Evolutionary conservation across 2,113 vertebrate species (phyloP).

Genomic region (Tichodroma muraria): DNA sequence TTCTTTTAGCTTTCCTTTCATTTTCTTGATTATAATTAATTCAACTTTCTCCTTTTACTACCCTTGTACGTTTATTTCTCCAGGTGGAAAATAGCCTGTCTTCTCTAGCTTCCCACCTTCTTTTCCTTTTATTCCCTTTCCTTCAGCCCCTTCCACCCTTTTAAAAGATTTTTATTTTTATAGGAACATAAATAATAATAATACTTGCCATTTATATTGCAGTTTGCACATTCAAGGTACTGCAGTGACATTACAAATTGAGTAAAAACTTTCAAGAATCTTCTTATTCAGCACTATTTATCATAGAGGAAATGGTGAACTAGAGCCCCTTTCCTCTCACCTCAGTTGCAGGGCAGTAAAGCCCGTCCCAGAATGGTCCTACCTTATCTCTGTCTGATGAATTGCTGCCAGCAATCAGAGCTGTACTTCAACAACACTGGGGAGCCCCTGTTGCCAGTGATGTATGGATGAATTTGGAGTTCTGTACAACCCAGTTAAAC

Average conservation of each 20-base stretch:
- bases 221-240: neutral
- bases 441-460: neutral
- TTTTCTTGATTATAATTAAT: neutral
- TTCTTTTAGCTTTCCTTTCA: neutral
- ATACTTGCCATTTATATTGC: neutral
- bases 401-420: neutral
- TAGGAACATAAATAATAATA: constrained; percentile 21
- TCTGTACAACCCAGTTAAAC: neutral
- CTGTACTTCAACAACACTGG: neutral
- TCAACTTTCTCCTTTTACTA: neutral
- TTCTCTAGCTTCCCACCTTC: neutral
- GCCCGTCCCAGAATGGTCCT: neutral
- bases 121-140: neutral
- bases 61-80: neutral
- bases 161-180: constrained; percentile 29
- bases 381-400: neutral
- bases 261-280: constrained; percentile 12
- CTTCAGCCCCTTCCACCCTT: neutral
- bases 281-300: constrained; percentile 46
- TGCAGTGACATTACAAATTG: constrained; percentile 8
- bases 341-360: neutral
- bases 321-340: neutral
- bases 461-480: neutral
- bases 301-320: neutral
- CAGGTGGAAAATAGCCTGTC: neutral